Conservation (phyloP, 2,888 invertebrate genomes). For the Noctua janthe region DNA sequence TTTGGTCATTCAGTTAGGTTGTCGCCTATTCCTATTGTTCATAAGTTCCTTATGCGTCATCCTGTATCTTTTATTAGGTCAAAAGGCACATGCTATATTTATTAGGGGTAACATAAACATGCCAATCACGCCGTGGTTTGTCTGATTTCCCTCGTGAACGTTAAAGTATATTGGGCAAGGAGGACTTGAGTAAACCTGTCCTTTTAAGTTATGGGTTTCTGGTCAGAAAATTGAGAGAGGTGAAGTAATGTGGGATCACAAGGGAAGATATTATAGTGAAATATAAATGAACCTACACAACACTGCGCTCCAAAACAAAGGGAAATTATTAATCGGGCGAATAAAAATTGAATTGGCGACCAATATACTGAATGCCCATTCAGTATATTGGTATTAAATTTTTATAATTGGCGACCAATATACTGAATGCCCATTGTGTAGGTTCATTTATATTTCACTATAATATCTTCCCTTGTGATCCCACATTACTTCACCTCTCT, state of each 20-base stretch:
- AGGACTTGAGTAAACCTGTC: slow-evolving; percentile 19
- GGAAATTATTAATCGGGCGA: too few species aligned
- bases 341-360: too few species aligned
- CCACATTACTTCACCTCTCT: background rate
- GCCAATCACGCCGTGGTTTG: slow-evolving; percentile 41
- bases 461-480: too few species aligned
- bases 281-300: too few species aligned
- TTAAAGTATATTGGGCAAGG: slow-evolving; percentile 31
- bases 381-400: too few species aligned
- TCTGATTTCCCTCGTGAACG: slow-evolving; percentile 60
- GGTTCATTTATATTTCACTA: too few species aligned
- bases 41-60: background rate
- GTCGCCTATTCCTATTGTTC: background rate
- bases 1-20: background rate
- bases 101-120: slow-evolving; percentile 39
- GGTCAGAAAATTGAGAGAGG: background rate
- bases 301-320: too few species aligned
- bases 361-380: too few species aligned
- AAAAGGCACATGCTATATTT: slow-evolving; percentile 43
- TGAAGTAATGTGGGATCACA: background rate
- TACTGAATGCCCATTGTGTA: too few species aligned
- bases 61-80: slow-evolving; percentile 17
- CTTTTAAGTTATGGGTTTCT: slow-evolving; percentile 6
- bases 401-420: too few species aligned
- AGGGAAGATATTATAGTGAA: too few species aligned